Conservation (phyloP, 2,888 invertebrate genomes). For the Tineola bisselliella region DNA sequence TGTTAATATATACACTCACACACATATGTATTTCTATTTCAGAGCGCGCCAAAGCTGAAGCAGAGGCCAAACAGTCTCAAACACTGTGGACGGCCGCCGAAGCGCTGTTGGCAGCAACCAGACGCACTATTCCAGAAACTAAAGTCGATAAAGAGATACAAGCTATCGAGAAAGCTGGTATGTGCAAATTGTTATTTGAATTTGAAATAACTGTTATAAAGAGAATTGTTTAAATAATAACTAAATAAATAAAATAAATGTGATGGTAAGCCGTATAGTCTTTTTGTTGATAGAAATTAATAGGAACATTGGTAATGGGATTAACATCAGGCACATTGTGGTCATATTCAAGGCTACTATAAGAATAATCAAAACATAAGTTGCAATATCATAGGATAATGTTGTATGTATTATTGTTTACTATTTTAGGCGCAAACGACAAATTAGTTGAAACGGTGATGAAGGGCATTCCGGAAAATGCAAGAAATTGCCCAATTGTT, state of each 20-base stretch:
- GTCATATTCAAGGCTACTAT: too few species aligned
- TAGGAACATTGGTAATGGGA: too few species aligned
- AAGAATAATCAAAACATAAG: too few species aligned
- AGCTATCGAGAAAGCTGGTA: conserved; percentile 78
- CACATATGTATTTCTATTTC: too few species aligned
- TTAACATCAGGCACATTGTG: too few species aligned
- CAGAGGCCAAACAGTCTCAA: conserved; percentile 81
- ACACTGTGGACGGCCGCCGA: conserved; percentile 95
- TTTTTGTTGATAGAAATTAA: too few species aligned
- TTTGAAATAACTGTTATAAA: too few species aligned
- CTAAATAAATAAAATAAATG: too few species aligned
- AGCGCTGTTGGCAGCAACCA: conserved; percentile 80
- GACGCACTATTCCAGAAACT: conserved; percentile 64
- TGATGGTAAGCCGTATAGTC: too few species aligned
- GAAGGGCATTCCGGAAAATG: conserved; percentile 79
- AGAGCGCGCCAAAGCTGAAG: conserved; percentile 79
- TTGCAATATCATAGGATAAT: too few species aligned
- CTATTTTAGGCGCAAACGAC: conserved; percentile 73
- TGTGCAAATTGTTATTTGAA: conserved; percentile 15
- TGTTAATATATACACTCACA: too few species aligned
- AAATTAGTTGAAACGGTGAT: conserved; percentile 82
- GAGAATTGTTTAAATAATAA: too few species aligned
- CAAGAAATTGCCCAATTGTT: conserved; percentile 82
- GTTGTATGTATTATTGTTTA: background rate
- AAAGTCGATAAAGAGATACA: conserved; percentile 76